Evolutionary conservation across 2,113 vertebrate genomes (phyloP).

Genomic region (Seriola aureovittata): DNA sequence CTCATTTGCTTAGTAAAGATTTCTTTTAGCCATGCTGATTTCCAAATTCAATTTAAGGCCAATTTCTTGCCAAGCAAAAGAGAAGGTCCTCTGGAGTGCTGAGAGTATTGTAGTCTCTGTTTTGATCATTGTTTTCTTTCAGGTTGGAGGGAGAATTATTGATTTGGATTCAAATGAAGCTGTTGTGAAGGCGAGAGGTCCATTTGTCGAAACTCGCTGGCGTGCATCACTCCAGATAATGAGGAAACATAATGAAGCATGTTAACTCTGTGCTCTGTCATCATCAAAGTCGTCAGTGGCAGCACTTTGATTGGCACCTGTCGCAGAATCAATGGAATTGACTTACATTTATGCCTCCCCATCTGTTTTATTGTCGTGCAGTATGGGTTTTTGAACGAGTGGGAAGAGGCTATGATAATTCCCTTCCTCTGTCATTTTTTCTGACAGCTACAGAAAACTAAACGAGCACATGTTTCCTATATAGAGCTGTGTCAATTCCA

Average conservation of each 20-base stretch:
- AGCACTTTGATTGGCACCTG: slow-evolving; percentile 74
- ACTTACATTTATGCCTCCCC: slow-evolving; percentile 52
- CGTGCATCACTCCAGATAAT: slow-evolving; percentile 65
- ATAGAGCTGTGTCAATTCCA: slow-evolving; percentile 39
- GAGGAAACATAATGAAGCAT: slow-evolving; percentile 73
- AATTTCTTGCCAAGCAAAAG: slow-evolving; percentile 61
- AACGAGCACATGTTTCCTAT: slow-evolving; percentile 33
- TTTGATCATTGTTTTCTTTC: slow-evolving; percentile 76
- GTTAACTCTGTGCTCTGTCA: slow-evolving; percentile 64
- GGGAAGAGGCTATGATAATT: slow-evolving; percentile 61
- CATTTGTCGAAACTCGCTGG: slow-evolving; percentile 68
- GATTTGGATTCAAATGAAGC: slow-evolving; percentile 76
- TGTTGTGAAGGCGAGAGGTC: slow-evolving; percentile 65
- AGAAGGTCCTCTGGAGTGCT: slow-evolving; percentile 72
- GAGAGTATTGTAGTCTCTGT: slow-evolving; percentile 51
- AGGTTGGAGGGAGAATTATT: slow-evolving; percentile 71
- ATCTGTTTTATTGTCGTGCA: slow-evolving; percentile 63
- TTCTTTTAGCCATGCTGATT: slow-evolving; percentile 68
- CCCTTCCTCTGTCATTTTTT: slow-evolving; percentile 41
- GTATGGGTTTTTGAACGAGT: slow-evolving; percentile 31
- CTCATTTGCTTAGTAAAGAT: slow-evolving; percentile 80
- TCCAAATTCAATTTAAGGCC: slow-evolving; percentile 79
- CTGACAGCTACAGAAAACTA: slow-evolving; percentile 35
- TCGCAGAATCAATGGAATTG: slow-evolving; percentile 67
- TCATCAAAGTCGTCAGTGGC: slow-evolving; percentile 62